These are phyloP conservation scores for Trigoniulus corallinus DNA, from an alignment of 1,140 invertebrate genomes.

Conservation along the genomic window DNA sequence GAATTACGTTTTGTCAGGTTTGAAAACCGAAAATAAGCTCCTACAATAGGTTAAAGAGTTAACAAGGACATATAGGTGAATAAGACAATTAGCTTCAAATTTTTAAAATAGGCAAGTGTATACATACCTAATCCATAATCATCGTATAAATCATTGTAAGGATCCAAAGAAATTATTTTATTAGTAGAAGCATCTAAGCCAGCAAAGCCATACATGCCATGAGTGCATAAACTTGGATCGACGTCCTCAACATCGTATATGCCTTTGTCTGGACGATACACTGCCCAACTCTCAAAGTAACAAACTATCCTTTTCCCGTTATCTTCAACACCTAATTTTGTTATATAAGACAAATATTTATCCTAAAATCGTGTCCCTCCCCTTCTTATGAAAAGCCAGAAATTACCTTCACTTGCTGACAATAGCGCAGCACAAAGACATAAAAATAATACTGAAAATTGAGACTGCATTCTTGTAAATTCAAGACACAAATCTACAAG, in stretches of 20 bases:
- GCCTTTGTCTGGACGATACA: slow-evolving; percentile 60
- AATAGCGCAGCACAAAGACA: too few relatives aligned
- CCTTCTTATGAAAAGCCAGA: too few relatives aligned
- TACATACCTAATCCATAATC: background rate
- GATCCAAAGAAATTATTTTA: background rate
- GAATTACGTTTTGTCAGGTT: slow-evolving; percentile 19
- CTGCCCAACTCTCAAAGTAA: slow-evolving; percentile 74
- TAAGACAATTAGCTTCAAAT: background rate
- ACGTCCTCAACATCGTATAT: slow-evolving; percentile 70
- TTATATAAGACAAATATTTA: too few relatives aligned
- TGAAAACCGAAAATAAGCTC: background rate
- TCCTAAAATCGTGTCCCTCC: too few relatives aligned
- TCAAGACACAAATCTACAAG: too few relatives aligned
- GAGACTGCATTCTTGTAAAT: too few relatives aligned
- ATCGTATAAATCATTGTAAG: background rate
- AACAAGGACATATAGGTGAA: background rate
- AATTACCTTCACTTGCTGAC: too few relatives aligned
- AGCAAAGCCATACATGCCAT: slow-evolving; percentile 79
- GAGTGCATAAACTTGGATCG: slow-evolving; percentile 60
- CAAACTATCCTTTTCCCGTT: too few relatives aligned
- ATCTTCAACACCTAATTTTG: too few relatives aligned
- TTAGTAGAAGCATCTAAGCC: slow-evolving; percentile 39
- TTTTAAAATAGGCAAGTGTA: background rate
- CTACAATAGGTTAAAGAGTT: background rate
- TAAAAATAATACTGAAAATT: too few relatives aligned